phyloP scores from a whole-genome alignment of 2,797 vertebrate genomes.

The Graptemys geographica region DNA sequence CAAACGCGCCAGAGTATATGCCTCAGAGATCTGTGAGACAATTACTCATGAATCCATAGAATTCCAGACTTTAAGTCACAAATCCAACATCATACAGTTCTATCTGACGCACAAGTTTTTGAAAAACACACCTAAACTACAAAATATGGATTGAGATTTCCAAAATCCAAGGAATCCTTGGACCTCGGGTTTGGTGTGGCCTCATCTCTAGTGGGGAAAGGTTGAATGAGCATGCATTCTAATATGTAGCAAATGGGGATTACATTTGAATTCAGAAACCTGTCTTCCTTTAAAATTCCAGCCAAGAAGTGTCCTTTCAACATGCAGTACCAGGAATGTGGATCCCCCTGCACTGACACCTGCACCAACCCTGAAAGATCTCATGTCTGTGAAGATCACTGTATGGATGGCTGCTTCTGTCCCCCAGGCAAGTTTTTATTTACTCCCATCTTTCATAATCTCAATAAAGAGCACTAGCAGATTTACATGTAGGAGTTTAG shows the following conservation, averaged over 20 bases:
- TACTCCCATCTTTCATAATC: background rate
- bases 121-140: background rate
- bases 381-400: slow-evolving; percentile 84
- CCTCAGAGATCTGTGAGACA: background rate
- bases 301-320: slow-evolving; percentile 81
- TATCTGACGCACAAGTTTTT: background rate
- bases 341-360: slow-evolving; percentile 83
- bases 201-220: background rate
- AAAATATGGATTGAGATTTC: background rate
- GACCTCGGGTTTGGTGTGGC: background rate
- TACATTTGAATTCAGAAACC: background rate
- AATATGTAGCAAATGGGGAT: background rate
- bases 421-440: slow-evolving; percentile 81
- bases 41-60: background rate
- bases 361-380: slow-evolving; percentile 85
- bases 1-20: background rate
- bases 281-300: slow-evolving; percentile 65
- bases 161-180: background rate
- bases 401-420: slow-evolving; percentile 88
- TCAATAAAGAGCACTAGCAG: background rate
- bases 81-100: background rate
- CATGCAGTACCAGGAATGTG: slow-evolving; percentile 85
- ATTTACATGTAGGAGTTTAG: background rate
- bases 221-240: background rate
- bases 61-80: background rate